A percentile compares a stretch with the other conserved stretches of the same genome.
These are phyloP conservation scores for Rallus crepitans DNA, from an alignment of 2,797 vertebrate species.

Conservation along the genomic window DNA sequence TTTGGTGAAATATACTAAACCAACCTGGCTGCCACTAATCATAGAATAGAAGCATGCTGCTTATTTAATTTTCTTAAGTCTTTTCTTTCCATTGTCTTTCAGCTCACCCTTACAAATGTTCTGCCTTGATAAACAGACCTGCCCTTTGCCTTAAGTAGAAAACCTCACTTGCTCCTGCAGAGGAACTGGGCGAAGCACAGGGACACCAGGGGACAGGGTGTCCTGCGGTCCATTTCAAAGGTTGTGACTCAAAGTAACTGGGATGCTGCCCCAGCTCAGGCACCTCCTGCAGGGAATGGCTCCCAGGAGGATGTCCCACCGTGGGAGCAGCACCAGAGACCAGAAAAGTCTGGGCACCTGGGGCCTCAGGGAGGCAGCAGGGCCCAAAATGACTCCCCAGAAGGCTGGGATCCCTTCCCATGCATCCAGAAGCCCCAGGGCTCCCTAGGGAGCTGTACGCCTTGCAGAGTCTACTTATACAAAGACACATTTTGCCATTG, in stretches of 20 bases:
- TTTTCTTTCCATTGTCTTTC: neutral
- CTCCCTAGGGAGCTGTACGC: neutral
- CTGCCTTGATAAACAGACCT: neutral
- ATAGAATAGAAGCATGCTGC: neutral
- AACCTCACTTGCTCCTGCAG: neutral
- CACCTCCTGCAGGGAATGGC: accelerated
- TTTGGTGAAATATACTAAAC: neutral
- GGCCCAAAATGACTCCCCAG: neutral
- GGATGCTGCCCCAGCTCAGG: neutral
- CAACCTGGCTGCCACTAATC: neutral
- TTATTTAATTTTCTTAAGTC: neutral
- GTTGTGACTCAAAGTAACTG: accelerated
- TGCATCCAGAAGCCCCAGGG: neutral
- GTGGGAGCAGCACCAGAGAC: neutral
- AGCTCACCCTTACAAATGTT: neutral
- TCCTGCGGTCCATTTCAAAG: neutral
- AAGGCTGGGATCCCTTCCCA: neutral
- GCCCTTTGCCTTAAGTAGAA: neutral
- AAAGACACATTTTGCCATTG: neutral
- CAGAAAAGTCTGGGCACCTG: neutral
- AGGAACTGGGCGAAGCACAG: neutral
- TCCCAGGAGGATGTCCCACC: neutral
- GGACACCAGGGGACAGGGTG: neutral
- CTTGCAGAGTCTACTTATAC: neutral
- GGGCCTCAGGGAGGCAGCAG: too few relatives aligned